Evolutionary conservation across 2,797 vertebrate species (phyloP), one percentile per base, ranked within the genome.

Genomic region (Lateolabrax maculatus): DNA sequence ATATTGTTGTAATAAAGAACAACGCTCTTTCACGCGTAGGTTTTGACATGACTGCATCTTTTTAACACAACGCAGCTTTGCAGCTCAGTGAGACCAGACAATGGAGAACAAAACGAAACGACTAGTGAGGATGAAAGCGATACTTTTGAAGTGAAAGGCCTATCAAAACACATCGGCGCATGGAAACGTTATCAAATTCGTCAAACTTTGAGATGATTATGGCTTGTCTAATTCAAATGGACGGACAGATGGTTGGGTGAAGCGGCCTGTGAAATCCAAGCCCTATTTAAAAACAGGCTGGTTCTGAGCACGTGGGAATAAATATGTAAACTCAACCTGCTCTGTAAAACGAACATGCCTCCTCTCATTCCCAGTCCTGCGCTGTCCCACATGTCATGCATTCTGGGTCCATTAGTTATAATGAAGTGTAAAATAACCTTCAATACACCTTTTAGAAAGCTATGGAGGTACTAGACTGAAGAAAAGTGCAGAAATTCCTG

Each of bases 381-480:
- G 70, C 39, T 39, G 57, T 84, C 86, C 80, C 73, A 85, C 71
- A 85, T 90, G 89, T 90, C 90, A 92, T 85, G 86, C 92, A 93
- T 94, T 89, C 85, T 36, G 60, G 89, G 84, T 90, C 88, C 81
- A 92, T 94, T 93, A 90, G 85, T 81, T 80, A 88, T 87, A 93
- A 94, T 81, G 75, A 89, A 90, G 90, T 92, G 93, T 92, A 94
- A 93, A 94, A 93, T 89, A 88, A 90, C 84, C 85, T 89, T 89
- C 84, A 85, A 65, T 83, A 73, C 86, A 91, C 81, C 87, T 88
- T 91, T 84, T 86, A 84, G 68, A 90, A 88, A 79, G 70, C 77
- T 70, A 53, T 37, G 36, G 66, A 61, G 37, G 52, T 71, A 73
- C 68, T 12, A 23, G 41, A 27, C 48, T 60, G 56, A 58, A 34